Evolutionary conservation across 2,888 invertebrate species (phyloP).

Genomic region (Suillia variegata): DNA sequence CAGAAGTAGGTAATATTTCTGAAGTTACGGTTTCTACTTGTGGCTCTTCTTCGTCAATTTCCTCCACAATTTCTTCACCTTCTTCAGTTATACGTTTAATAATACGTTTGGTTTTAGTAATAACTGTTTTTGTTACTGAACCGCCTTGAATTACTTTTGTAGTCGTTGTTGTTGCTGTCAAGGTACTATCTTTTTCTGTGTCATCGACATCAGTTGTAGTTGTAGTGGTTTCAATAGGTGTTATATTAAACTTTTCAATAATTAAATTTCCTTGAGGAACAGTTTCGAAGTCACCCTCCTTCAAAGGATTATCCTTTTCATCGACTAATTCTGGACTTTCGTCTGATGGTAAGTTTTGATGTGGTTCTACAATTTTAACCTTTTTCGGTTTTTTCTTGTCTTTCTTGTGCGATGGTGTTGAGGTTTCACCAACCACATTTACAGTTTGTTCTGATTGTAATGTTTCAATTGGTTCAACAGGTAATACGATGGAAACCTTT

Average conservation of each 20-base stretch:
- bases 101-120: conserved; percentile 47
- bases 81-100: conserved; percentile 47
- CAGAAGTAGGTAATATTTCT: conserved; percentile 35
- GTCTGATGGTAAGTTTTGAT: too few relatives aligned
- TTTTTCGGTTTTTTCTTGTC: too few relatives aligned
- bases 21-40: conserved; percentile 40
- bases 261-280: conserved; percentile 45
- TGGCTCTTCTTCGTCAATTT: conserved; percentile 40
- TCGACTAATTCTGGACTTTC: too few relatives aligned
- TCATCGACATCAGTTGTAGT: not conserved
- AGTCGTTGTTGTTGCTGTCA: conserved; percentile 29
- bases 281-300: conserved; percentile 47
- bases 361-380: too few relatives aligned
- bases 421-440: too few relatives aligned
- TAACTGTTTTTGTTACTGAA: conserved; percentile 62
- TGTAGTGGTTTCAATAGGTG: conserved; percentile 30
- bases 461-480: too few relatives aligned
- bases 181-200: conserved; percentile 19
- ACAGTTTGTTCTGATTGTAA: too few relatives aligned
- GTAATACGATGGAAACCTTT: too few relatives aligned
- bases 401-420: too few relatives aligned
- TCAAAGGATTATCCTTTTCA: too few relatives aligned
- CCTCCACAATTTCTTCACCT: conserved; percentile 48
- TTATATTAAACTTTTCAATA: conserved; percentile 41
- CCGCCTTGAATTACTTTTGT: conserved; percentile 44